phyloP scores from a whole-genome alignment of 2,888 invertebrate species.

The Andrena trimmerana region DNA sequence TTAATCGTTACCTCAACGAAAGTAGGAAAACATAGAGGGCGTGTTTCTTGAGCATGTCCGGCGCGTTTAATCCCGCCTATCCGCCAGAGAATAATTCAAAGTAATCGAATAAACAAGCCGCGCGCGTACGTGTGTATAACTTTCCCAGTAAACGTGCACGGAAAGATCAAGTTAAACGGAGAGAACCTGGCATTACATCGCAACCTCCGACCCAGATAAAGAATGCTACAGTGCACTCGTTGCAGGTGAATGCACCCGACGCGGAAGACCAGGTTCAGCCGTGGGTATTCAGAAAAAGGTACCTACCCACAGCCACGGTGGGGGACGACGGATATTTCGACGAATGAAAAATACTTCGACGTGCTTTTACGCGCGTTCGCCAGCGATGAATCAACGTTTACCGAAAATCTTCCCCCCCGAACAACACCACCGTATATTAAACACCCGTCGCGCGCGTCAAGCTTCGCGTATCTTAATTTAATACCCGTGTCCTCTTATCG shows the following conservation, averaged over 20 bases:
- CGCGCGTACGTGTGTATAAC: neutral
- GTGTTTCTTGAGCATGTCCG: constrained; percentile 1
- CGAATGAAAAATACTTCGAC: too few species aligned
- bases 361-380: neutral
- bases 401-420: too few species aligned
- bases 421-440: too few species aligned
- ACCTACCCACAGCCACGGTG: constrained; percentile 5
- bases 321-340: neutral
- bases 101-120: constrained; percentile 37
- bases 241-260: constrained; percentile 78
- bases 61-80: constrained; percentile 29
- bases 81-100: constrained; percentile 19
- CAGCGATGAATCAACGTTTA: constrained; percentile 15
- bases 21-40: neutral
- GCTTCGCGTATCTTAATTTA: neutral
- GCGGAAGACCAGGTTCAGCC: constrained; percentile 25
- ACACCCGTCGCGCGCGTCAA: neutral
- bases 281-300: constrained; percentile 57
- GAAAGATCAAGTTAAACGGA: constrained; percentile 55
- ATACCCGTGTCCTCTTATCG: too few species aligned
- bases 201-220: constrained; percentile 79
- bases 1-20: neutral
- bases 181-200: constrained; percentile 58
- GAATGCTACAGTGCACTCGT: constrained; percentile 73
- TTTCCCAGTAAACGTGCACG: constrained; percentile 6